Evolutionary conservation across 2,888 invertebrate species (phyloP).

Genomic region (Acanthosepion esculentum): DNA sequence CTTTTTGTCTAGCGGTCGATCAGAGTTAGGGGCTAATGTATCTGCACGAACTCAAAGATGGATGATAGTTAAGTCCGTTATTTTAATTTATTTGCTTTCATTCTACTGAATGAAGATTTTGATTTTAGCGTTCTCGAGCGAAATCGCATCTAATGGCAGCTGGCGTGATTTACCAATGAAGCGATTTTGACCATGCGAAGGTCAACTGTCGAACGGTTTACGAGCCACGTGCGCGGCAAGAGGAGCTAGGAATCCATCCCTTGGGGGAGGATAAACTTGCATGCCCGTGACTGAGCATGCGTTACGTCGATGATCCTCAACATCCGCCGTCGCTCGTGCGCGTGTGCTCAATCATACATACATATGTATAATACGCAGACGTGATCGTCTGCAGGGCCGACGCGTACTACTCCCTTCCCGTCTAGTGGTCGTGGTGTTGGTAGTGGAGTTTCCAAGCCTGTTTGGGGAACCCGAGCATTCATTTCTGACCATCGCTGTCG

Average conservation of each 20-base stretch:
- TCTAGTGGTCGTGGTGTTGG: no score
- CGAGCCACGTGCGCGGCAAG: neutral
- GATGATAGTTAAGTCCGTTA: neutral
- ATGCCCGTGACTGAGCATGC: neutral
- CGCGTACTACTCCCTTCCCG: no score
- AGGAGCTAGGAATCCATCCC: neutral
- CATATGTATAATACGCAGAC: neutral
- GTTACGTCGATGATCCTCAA: neutral
- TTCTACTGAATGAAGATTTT: neutral
- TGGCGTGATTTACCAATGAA: neutral
- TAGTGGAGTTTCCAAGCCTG: no score
- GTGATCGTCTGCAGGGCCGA: neutral
- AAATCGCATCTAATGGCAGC: neutral
- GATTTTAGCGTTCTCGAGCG: neutral
- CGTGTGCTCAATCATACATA: neutral
- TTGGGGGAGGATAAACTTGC: neutral
- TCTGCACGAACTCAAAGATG: accelerated
- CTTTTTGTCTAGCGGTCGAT: neutral
- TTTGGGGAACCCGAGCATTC: no score
- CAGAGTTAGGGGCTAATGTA: neutral
- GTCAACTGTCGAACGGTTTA: neutral
- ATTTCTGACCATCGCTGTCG: no score
- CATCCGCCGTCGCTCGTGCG: neutral
- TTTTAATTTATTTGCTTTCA: neutral
- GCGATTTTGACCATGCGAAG: neutral